phyloP scores from a whole-genome alignment of 2,797 vertebrate genomes.

The Corythornis leucogaster region DNA sequence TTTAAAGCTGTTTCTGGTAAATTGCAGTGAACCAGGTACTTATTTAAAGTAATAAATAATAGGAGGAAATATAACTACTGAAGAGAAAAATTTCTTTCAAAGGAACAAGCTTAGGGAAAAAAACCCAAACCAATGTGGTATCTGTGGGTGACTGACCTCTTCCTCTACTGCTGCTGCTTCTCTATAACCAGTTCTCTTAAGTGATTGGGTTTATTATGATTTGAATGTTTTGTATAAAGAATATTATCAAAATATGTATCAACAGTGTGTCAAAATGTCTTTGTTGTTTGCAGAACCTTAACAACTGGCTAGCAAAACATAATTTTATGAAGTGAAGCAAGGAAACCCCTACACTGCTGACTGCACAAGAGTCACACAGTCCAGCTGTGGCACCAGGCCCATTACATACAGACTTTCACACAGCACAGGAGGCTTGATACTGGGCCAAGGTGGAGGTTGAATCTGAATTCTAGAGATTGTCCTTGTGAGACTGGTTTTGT shows the following conservation, averaged over 20 bases:
- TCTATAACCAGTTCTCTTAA: not conserved
- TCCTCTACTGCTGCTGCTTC: not conserved
- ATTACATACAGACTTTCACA: not conserved
- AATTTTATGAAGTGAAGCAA: not conserved
- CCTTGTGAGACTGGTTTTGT: not conserved
- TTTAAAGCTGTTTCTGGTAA: not conserved
- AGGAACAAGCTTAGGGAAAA: not conserved
- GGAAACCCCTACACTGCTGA: fast-evolving
- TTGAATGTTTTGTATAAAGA: not conserved
- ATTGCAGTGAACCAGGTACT: not conserved
- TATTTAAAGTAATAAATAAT: not conserved
- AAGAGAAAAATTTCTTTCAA: not conserved
- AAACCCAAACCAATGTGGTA: not conserved
- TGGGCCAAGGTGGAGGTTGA: not conserved
- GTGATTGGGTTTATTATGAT: not conserved
- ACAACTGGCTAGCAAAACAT: not conserved
- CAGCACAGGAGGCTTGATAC: not conserved
- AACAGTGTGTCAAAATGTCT: not conserved
- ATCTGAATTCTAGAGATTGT: not conserved
- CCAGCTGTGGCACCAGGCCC: fast-evolving
- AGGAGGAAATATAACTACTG: not conserved
- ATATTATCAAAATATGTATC: not conserved
- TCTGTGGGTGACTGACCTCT: not conserved
- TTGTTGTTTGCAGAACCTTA: not conserved
- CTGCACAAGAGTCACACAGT: not conserved